Evolutionary conservation across 2,888 invertebrate species (phyloP).

Genomic region (Nematopogon swammerdamellus): DNA sequence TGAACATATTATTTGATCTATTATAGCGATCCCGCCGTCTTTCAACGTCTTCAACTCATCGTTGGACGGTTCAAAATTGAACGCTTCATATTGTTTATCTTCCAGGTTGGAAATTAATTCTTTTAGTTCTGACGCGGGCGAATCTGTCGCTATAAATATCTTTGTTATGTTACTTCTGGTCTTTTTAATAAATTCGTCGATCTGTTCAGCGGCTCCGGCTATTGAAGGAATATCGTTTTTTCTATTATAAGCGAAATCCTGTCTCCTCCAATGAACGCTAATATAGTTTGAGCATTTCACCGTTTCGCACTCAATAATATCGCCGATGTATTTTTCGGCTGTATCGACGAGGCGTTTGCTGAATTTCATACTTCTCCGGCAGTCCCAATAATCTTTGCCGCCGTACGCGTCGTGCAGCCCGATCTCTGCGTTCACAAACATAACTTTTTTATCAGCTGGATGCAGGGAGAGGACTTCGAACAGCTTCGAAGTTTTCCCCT

Average conservation of each 20-base stretch:
- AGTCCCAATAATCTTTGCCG: slow-evolving; percentile 77
- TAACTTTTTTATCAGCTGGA: slow-evolving; percentile 46
- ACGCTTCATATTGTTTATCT: slow-evolving; percentile 23
- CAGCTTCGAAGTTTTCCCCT: slow-evolving; percentile 70
- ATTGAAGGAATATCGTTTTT: slow-evolving; percentile 74
- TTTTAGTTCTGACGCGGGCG: slow-evolving; percentile 54
- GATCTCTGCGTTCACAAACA: slow-evolving; percentile 81
- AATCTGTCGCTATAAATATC: slow-evolving; percentile 87
- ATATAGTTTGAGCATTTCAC: slow-evolving; percentile 66
- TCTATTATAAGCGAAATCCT: slow-evolving; percentile 80
- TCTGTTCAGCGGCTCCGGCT: slow-evolving; percentile 72
- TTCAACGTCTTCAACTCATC: slow-evolving; percentile 51
- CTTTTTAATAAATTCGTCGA: slow-evolving; percentile 56
- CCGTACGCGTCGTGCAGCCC: slow-evolving; percentile 88
- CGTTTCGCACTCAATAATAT: slow-evolving; percentile 24
- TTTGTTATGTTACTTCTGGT: slow-evolving; percentile 29
- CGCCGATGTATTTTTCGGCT: slow-evolving; percentile 61
- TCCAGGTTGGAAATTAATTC: slow-evolving; percentile 40
- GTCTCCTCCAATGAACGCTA: slow-evolving; percentile 81
- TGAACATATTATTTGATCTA: slow-evolving; percentile 95
- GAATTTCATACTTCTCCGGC: slow-evolving; percentile 90
- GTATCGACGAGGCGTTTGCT: slow-evolving; percentile 61
- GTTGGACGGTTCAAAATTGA: slow-evolving; percentile 35
- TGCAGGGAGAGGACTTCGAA: slow-evolving; percentile 53
- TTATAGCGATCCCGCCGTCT: slow-evolving; percentile 88